A percentile compares a stretch with the other conserved stretches of the same genome.
These are phyloP conservation scores for Xestia rhomboidea DNA, from an alignment of 2,888 invertebrate genomes.

Conservation along the genomic window DNA sequence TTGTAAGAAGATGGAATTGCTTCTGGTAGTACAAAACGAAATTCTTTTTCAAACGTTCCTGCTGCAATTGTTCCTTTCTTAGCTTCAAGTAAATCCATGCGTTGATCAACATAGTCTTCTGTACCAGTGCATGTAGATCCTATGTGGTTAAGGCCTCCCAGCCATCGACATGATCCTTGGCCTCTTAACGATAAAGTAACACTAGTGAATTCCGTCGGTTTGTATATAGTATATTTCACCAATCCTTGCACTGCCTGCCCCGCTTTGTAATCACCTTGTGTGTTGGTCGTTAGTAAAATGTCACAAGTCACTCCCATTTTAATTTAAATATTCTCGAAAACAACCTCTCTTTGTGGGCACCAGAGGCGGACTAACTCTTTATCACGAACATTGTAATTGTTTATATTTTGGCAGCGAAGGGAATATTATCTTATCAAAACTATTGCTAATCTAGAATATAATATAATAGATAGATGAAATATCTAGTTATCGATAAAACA, in stretches of 20 bases:
- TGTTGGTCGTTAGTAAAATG: slow-evolving; percentile 55
- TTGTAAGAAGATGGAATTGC: slow-evolving; percentile 45
- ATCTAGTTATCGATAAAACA: background rate
- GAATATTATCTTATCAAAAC: slow-evolving; percentile 23
- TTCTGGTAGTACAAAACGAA: slow-evolving; percentile 46
- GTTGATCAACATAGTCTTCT: slow-evolving; percentile 55
- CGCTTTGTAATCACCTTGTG: slow-evolving; percentile 53
- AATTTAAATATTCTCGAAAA: background rate
- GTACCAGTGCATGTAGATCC: slow-evolving; percentile 44
- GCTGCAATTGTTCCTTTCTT: background rate
- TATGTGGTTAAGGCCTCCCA: background rate
- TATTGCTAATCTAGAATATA: slow-evolving; percentile 5
- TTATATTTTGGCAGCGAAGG: background rate
- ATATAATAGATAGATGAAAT: background rate
- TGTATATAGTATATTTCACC: slow-evolving; percentile 62
- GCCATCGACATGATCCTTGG: slow-evolving; percentile 43
- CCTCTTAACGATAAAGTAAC: slow-evolving; percentile 64
- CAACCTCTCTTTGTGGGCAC: background rate
- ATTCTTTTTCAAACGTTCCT: slow-evolving; percentile 35
- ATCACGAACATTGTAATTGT: background rate
- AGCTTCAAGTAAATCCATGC: slow-evolving; percentile 49
- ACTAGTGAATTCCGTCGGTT: slow-evolving; percentile 57
- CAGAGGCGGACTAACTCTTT: background rate
- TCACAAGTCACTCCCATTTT: slow-evolving; percentile 58
- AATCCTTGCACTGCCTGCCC: slow-evolving; percentile 63